Conservation (phyloP, 2,797 vertebrate species). For the Todus mexicanus region DNA sequence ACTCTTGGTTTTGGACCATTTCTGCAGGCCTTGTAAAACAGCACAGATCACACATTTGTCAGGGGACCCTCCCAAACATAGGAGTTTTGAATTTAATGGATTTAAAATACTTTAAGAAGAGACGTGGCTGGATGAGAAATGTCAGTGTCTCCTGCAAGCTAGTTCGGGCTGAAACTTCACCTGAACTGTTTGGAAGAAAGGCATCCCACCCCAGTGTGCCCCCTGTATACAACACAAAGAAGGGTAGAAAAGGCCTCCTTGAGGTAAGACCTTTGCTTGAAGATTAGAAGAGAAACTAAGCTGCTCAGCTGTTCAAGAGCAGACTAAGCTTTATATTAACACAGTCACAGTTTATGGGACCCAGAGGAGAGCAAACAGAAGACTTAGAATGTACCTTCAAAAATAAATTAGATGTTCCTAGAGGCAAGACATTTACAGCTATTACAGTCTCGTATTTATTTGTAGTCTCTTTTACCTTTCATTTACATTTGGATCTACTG, state of each 20-base stretch:
- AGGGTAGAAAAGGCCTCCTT: neutral
- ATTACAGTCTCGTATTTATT: constrained; percentile 6
- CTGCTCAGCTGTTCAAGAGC: neutral
- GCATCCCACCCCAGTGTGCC: rapidly evolving
- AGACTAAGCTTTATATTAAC: constrained; percentile 4
- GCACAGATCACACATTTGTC: neutral
- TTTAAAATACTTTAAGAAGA: neutral
- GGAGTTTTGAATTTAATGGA: neutral
- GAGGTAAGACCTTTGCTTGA: neutral
- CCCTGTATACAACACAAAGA: neutral
- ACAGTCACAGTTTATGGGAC: neutral
- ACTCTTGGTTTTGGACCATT: neutral
- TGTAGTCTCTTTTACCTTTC: neutral
- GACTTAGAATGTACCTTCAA: neutral
- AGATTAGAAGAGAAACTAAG: neutral
- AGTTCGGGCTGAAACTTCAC: neutral
- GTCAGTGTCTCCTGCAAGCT: neutral
- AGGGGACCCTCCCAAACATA: neutral
- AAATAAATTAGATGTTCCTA: constrained; percentile 34
- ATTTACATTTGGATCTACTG: neutral
- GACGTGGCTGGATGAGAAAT: neutral
- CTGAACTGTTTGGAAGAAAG: neutral
- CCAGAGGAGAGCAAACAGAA: constrained; percentile 2
- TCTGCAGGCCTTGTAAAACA: neutral
- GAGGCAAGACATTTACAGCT: constrained; percentile 15